Evolutionary conservation across 2,113 vertebrate species (phyloP), one percentile per base, ranked within the genome.

Genomic region (Oenanthe melanoleuca): DNA sequence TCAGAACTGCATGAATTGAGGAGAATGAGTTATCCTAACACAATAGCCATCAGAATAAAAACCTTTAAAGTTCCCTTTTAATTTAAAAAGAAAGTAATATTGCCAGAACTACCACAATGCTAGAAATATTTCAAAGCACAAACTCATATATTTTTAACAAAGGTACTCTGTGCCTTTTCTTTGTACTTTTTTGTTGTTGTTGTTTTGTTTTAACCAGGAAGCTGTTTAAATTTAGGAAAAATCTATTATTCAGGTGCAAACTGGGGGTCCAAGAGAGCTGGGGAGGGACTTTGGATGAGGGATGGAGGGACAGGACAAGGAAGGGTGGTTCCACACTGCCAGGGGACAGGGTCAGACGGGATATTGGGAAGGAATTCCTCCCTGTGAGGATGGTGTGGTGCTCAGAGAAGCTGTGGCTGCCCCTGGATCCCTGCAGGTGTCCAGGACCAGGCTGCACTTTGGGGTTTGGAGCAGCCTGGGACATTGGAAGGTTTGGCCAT

Each of bases 341-440:
- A 60, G 13, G 40, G 8, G 7, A 12, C 28, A 25, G 38, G 18
- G 7, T 0, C 28, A 5, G 52, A 1, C n/a, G 19, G 23, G 3
- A 59, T 8, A 1, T 14, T 57, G 28, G 26, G 5, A 2, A 28
- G 28, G 28, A 72, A 37, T 50, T 65, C 4, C 23, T 38, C 7
- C 11, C 26, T 42, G 31, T 26, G 2, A 73, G 67, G 37, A 15
- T 6, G 33, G 22, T 25, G 49, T 17, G 14, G 5, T 52, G 8
- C 11, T 37, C 44, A 80, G 25, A 72, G 59, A 5, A 52, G 52
- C 37, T 59, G 28, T 12, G 44, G 37, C 37, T 81, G 60, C 15
- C 23, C 37, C 60, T 75, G 70, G 12, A 73, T n/a, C 28, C 19
- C 26, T 38, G 52, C 44, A 1, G 73, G 6, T 59, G 60, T 5